Evolutionary conservation across 37 sponge, comb jelly and placozoan genomes (phyloP).

Genomic region (Hexactinellida sp.): DNA sequence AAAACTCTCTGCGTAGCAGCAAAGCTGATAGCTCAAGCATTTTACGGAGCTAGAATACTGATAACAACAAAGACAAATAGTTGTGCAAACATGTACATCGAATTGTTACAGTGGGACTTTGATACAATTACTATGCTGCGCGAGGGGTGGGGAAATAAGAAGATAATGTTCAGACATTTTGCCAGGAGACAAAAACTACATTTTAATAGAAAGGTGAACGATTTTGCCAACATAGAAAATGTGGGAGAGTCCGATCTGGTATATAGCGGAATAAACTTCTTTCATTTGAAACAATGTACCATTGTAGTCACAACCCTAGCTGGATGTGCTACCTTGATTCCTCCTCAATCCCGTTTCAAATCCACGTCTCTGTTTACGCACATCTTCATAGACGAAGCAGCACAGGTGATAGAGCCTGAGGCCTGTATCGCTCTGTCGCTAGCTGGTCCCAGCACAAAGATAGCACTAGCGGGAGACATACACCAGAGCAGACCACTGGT

Average conservation of each 20-base stretch:
- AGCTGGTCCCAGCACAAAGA: neutral
- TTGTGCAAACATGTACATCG: neutral
- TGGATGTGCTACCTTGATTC: neutral
- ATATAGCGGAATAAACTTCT: neutral
- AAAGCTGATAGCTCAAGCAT: neutral
- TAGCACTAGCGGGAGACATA: neutral
- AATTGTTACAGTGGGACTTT: neutral
- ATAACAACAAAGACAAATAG: neutral
- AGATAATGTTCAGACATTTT: conserved; percentile 1
- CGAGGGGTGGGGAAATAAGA: neutral
- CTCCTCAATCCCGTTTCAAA: neutral
- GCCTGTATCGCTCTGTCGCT: neutral
- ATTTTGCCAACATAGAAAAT: neutral
- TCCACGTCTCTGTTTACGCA: neutral
- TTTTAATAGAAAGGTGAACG: neutral
- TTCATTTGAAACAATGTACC: neutral
- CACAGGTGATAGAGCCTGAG: neutral
- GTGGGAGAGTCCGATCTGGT: neutral
- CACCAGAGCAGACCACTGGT: neutral
- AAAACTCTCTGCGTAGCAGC: neutral
- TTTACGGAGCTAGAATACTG: neutral
- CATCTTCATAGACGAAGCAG: conserved; percentile 7
- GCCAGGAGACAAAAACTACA: neutral
- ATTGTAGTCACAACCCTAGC: neutral
- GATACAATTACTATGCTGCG: neutral